phyloP scores from a whole-genome alignment of 64 coral and sea anemone species.

The Catalaphyllia jardinei region DNA sequence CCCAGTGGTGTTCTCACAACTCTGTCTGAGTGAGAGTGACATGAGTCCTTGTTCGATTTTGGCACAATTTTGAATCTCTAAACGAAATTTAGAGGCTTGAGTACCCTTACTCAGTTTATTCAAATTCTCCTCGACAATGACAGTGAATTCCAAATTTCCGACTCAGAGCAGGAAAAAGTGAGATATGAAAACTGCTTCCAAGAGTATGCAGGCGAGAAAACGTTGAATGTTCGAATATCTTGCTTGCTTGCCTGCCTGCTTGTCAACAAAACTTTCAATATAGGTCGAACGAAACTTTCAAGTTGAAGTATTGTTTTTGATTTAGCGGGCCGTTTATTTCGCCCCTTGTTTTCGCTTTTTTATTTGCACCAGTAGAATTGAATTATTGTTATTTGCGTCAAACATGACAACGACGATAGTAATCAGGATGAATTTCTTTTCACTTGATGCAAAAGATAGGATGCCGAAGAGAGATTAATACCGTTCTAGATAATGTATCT shows the following conservation, averaged over 20 bases:
- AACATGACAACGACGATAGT: background rate
- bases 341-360: background rate
- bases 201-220: no score
- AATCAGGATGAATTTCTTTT: background rate
- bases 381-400: background rate
- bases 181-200: no score
- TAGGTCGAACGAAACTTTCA: background rate
- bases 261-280: background rate
- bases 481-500: background rate
- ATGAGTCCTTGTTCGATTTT: background rate
- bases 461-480: background rate
- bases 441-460: background rate
- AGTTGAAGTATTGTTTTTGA: background rate
- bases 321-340: background rate
- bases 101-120: no score
- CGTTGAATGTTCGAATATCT: no score
- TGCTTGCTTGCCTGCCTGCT: no score
- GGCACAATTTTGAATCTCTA: no score
- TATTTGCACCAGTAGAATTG: background rate
- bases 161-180: no score
- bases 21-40: background rate
- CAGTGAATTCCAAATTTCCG: no score
- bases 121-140: no score
- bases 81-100: no score
- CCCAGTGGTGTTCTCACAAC: background rate